Evolutionary conservation across 1,140 invertebrate species (phyloP).

Genomic region (Bombus pyrosoma): DNA sequence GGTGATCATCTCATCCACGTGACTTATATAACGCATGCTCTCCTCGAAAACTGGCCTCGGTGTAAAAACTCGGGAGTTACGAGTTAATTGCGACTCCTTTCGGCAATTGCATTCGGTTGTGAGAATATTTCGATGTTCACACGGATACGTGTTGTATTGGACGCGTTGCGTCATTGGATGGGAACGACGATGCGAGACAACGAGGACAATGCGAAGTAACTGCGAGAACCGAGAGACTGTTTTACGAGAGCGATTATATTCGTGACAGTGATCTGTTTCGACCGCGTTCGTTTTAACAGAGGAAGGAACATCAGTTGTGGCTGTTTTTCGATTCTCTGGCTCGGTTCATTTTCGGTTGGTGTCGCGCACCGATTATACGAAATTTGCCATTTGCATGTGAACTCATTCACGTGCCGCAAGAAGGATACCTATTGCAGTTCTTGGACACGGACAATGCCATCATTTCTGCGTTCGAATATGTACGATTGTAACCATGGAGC

Average conservation of each 20-base stretch:
- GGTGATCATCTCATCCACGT: conserved; percentile 17
- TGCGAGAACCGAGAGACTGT: not conserved
- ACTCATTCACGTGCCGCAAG: not conserved
- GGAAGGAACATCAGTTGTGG: not conserved
- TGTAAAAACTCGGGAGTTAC: not conserved
- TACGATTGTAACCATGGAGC: conserved; percentile 46
- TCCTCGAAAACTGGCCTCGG: conserved; percentile 1
- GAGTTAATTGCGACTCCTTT: conserved; percentile 11
- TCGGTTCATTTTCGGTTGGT: not conserved
- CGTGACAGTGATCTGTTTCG: not conserved
- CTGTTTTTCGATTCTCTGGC: conserved; percentile 5
- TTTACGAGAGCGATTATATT: conserved; percentile 24
- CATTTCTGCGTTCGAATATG: conserved; percentile 50
- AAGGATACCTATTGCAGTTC: conserved; percentile 32
- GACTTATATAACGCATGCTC: conserved; percentile 29
- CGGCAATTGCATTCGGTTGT: not conserved
- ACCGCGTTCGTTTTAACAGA: not conserved
- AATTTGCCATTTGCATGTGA: conserved; percentile 1
- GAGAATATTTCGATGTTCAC: conserved; percentile 29
- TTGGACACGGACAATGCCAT: conserved; percentile 54
- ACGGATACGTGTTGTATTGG: not conserved
- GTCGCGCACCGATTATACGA: conserved; percentile 25
- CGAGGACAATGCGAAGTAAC: not conserved
- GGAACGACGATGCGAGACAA: not conserved
- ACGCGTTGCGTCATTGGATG: not conserved